A percentile compares a stretch with the other conserved stretches of the same genome.
Conservation (phyloP, 2,113 vertebrate genomes). For the Calyptommatus sinebrachiatus region DNA sequence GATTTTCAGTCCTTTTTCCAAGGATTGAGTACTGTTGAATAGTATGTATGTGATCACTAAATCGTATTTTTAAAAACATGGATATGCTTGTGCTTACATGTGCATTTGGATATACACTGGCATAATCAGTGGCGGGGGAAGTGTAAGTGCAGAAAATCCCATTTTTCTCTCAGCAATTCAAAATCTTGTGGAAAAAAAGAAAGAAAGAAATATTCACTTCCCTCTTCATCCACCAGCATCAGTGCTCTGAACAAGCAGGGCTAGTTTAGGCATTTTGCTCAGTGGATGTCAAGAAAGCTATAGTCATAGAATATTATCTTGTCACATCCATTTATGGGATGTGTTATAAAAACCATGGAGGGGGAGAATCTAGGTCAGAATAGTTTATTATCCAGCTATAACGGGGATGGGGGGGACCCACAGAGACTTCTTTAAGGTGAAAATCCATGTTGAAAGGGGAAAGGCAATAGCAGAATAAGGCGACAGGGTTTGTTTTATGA, state of each 20-base stretch:
- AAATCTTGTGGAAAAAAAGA: conserved; percentile 15
- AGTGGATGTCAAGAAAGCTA: conserved; percentile 43
- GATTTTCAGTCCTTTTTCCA: too few species aligned
- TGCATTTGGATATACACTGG: not conserved
- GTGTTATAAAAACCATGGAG: conserved; percentile 12
- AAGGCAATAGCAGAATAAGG: not conserved
- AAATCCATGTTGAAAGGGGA: not conserved
- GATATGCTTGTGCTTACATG: not conserved
- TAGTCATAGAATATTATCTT: conserved; percentile 53
- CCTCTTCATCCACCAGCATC: conserved; percentile 24
- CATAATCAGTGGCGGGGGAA: not conserved
- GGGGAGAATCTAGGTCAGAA: conserved; percentile 34
- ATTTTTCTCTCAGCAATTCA: not conserved
- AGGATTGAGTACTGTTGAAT: too few species aligned
- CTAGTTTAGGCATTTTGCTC: conserved; percentile 41
- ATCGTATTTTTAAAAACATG: too few species aligned
- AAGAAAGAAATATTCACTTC: conserved; percentile 29
- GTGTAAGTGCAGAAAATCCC: not conserved
- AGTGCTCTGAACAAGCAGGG: not conserved
- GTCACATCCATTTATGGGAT: conserved; percentile 51
- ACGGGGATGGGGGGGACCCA: accelerated
- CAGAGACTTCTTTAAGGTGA: conserved; percentile 8
- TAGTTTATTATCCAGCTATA: conserved; percentile 38
- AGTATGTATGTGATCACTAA: too few species aligned
- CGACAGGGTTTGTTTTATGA: conserved; percentile 19